Percentiles rank a stretch among this genome's conserved stretches.
Conservation (phyloP, 2,888 invertebrate genomes). For the Scaeva pyrastri region DNA sequence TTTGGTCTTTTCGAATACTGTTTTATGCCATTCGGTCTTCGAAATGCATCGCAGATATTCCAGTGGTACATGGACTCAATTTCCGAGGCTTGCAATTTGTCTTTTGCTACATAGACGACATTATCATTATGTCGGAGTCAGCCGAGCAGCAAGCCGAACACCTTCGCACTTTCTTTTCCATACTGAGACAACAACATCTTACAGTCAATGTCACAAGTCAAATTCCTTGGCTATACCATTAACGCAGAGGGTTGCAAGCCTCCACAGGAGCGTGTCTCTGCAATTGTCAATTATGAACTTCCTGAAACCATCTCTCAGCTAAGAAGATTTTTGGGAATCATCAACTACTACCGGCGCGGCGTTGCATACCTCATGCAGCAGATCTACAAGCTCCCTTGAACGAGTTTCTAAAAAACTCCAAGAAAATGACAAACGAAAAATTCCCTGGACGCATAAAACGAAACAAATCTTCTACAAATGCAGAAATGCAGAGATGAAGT, state of each 20-base stretch:
- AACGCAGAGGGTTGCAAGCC: slow-evolving; percentile 48
- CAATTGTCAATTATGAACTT: slow-evolving; percentile 50
- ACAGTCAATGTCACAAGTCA: slow-evolving; percentile 74
- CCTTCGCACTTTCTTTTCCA: slow-evolving; percentile 69
- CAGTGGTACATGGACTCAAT: slow-evolving; percentile 49
- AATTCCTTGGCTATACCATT: slow-evolving; percentile 37
- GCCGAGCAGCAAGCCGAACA: slow-evolving; percentile 74
- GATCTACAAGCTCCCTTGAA: too few species aligned
- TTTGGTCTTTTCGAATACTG: slow-evolving; percentile 80
- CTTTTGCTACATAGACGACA: slow-evolving; percentile 79
- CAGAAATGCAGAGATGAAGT: slow-evolving; percentile 79
- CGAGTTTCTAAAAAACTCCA: slow-evolving; percentile 44
- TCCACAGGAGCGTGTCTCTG: slow-evolving; percentile 56
- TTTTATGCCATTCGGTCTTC: slow-evolving; percentile 78
- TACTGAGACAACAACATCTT: slow-evolving; percentile 74
- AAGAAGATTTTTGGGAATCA: slow-evolving; percentile 63
- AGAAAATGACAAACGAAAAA: not conserved
- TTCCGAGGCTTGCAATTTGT: slow-evolving; percentile 77
- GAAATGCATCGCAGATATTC: slow-evolving; percentile 81
- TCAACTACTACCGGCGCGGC: slow-evolving; percentile 59
- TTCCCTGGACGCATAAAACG: too few species aligned
- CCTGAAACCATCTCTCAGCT: slow-evolving; percentile 54
- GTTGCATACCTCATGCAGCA: too few species aligned
- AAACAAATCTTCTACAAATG: too few species aligned
- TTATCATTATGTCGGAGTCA: slow-evolving; percentile 76